Base-by-base conservation (phyloP, 2,113 vertebrate species). In the Numenius arquata region DNA sequence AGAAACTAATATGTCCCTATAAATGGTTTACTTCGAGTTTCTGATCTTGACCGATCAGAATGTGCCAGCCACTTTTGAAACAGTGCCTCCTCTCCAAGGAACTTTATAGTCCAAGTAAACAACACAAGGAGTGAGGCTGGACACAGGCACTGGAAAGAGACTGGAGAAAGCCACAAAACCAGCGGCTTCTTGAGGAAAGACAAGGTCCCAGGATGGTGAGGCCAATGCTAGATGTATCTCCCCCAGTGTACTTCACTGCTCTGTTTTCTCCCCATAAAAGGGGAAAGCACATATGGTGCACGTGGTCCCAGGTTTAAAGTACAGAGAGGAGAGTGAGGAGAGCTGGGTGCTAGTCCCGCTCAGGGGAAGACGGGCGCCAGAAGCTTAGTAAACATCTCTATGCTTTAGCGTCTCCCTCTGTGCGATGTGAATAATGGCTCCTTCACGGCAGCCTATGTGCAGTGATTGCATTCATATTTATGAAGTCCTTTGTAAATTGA, bases 401-500 rank as follows among this genome's bases (percentile, higher is more conserved):
- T n/a, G 36, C 30, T 75, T 90, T 43, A 85, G n/a, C 26, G 3
- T 73, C 48, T 91, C 21, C 27, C 30, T 63, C 58, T 66, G 19
- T 66, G 53, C 41, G 20, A 32, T 25, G 65, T 50, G 75, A 95
- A 29, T 84, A 90, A 92, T 45, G 66, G 63, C 53, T 71, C 45
- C 32, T 80, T 88, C 83, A 70, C 41, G n/a, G 83, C 45, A 80
- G 63, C 61, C 56, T 73, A 91, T 83, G 53, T 90, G 45, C 38
- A 80, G 38, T 32, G 55, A 66, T 30, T 62, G 15, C 58, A 41
- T 86, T 92, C 50, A 12, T 92, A 88, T 85, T 93, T 93, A 90
- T 74, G 41, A 80, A 88, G 15, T 83, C 14, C 34, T 92, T 50
- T 86, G 58, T 92, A 93, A 96, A 92, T 11, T 73, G 50, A 86